These are phyloP conservation scores for Osmerus eperlanus DNA, from an alignment of 2,113 vertebrate genomes.

Conservation along the genomic window DNA sequence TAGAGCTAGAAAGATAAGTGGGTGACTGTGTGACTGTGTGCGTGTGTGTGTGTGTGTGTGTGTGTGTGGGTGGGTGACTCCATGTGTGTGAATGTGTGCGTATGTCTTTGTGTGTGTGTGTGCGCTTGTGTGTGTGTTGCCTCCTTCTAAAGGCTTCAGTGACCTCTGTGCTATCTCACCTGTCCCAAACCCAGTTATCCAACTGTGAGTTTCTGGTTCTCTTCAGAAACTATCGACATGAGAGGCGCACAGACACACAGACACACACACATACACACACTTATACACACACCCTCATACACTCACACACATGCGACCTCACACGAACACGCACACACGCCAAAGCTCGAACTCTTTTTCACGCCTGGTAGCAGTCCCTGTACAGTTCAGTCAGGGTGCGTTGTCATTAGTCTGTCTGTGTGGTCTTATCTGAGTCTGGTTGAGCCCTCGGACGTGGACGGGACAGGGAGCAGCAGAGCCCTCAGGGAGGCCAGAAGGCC, in stretches of 20 bases:
- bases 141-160: constrained; percentile 17
- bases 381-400: neutral
- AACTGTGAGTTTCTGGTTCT: neutral
- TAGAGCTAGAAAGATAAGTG: neutral
- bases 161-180: constrained; percentile 12
- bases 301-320: neutral
- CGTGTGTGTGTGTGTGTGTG: constrained; percentile 4
- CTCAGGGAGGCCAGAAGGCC: neutral
- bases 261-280: constrained; percentile 1
- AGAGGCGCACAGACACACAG: neutral
- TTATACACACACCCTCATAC: neutral
- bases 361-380: too few relatives aligned
- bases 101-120: constrained; percentile 2
- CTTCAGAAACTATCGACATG: neutral
- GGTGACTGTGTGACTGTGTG: neutral
- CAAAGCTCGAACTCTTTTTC: neutral
- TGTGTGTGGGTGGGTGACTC: neutral
- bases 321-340: neutral
- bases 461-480: neutral
- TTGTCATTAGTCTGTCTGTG: neutral
- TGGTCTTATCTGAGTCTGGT: neutral
- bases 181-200: neutral
- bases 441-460: neutral
- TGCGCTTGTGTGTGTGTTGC: constrained; percentile 9
- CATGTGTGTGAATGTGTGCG: neutral